Conservation (phyloP, 2,888 invertebrate species). For the Monoplex corrugatus region DNA sequence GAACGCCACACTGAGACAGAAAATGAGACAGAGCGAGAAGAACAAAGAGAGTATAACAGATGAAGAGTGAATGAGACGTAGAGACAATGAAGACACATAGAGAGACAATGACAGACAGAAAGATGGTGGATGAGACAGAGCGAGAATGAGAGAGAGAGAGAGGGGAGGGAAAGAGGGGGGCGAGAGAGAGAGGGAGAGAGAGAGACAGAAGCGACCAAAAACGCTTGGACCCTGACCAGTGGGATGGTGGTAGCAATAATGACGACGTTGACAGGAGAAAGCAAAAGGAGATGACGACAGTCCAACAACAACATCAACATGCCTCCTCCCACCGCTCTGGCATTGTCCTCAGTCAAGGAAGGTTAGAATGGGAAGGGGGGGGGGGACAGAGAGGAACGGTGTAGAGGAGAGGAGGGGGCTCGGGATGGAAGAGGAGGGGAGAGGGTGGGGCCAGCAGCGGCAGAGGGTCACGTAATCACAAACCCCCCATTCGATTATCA, state of each 20-base stretch:
- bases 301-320: too few species aligned
- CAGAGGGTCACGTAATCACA: constrained; percentile 35
- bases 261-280: neutral
- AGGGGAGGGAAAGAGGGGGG: neutral
- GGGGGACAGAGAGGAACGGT: neutral
- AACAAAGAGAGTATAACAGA: too few species aligned
- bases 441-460: neutral
- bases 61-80: neutral
- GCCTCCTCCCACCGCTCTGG: too few species aligned
- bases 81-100: neutral
- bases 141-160: too few species aligned
- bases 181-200: neutral
- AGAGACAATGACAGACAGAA: neutral
- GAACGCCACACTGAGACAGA: too few species aligned
- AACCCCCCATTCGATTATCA: constrained; percentile 47
- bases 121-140: too few species aligned
- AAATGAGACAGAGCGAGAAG: neutral
- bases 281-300: neutral
- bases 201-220: too few species aligned
- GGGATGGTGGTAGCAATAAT: neutral
- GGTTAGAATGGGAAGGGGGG: neutral
- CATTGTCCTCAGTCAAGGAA: neutral
- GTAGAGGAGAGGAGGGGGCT: neutral
- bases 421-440: neutral
- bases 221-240: too few species aligned